Evolutionary conservation across 2,888 invertebrate genomes (phyloP).

Genomic region (Stenchaetothrips biformis): DNA sequence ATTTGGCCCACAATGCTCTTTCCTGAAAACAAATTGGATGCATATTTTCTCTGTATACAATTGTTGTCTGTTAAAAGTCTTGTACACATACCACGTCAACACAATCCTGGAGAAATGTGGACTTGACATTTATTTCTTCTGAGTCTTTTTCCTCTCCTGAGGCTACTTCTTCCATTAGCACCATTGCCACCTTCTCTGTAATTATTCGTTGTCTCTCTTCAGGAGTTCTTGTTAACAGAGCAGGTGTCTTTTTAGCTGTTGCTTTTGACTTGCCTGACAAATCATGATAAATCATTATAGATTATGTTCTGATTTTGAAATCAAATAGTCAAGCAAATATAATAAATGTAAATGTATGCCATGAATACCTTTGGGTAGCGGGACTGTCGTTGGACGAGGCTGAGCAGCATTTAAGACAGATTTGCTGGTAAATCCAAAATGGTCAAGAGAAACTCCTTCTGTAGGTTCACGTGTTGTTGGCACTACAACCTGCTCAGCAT

Average conservation of each 20-base stretch:
- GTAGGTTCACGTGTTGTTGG: conserved; percentile 42
- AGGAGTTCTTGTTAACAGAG: conserved; percentile 44
- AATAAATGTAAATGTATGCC: conserved; percentile 22
- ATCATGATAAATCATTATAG: conserved; percentile 11
- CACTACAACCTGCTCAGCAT: conserved; percentile 43
- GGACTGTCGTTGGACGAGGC: conserved; percentile 33
- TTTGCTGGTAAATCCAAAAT: conserved; percentile 37
- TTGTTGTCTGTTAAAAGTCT: neutral
- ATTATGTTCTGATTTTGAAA: conserved; percentile 34
- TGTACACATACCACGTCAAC: conserved; percentile 3
- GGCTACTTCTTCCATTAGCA: conserved; percentile 45
- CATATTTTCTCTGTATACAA: neutral
- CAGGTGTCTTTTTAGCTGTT: conserved; percentile 41
- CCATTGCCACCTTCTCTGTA: conserved; percentile 47
- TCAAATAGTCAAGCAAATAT: conserved; percentile 20
- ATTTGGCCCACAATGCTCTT: conserved; percentile 43
- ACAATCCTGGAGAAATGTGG: conserved; percentile 7
- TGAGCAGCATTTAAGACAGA: conserved; percentile 45
- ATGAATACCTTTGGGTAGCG: conserved; percentile 39
- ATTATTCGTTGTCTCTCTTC: conserved; percentile 46
- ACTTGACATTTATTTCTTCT: neutral
- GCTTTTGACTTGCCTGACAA: conserved; percentile 9
- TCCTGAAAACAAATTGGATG: conserved; percentile 37
- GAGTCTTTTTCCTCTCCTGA: conserved; percentile 21
- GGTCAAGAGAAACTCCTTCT: conserved; percentile 39